Percentiles rank a stretch among this genome's conserved stretches.
These are phyloP conservation scores for Nasua narica DNA, from an alignment of 2,797 vertebrate genomes.

Conservation along the genomic window DNA sequence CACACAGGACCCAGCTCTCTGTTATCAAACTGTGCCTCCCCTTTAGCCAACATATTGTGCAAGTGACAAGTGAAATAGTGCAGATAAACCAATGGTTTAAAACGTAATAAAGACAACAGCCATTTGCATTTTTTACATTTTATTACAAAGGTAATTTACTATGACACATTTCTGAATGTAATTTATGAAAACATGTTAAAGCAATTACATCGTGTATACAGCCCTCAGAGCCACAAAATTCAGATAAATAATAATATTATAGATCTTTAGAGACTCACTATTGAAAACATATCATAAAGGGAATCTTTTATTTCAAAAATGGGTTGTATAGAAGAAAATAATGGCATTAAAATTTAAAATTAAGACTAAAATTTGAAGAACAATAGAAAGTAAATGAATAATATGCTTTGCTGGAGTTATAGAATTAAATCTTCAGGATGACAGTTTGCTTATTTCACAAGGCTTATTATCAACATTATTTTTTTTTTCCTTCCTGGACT, in stretches of 20 bases:
- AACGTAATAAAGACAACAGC: slow-evolving; percentile 93
- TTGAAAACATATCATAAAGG: slow-evolving; percentile 69
- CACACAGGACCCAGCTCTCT: slow-evolving; percentile 93
- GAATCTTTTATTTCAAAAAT: slow-evolving; percentile 66
- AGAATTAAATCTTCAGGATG: slow-evolving; percentile 74
- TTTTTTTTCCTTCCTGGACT: slow-evolving; percentile 18
- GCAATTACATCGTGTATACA: slow-evolving; percentile 87
- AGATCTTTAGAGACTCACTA: slow-evolving; percentile 82
- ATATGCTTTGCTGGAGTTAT: slow-evolving; percentile 63
- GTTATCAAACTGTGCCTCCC: slow-evolving; percentile 96
- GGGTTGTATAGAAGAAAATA: slow-evolving; percentile 59
- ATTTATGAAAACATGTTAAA: slow-evolving; percentile 90
- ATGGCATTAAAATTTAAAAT: slow-evolving; percentile 78
- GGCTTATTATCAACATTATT: slow-evolving; percentile 48
- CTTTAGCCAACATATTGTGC: slow-evolving; percentile 91
- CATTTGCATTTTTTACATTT: slow-evolving; percentile 98
- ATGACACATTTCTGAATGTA: slow-evolving; percentile 90
- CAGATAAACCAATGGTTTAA: slow-evolving; percentile 98
- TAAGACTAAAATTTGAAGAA: slow-evolving; percentile 79
- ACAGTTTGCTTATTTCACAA: slow-evolving; percentile 67
- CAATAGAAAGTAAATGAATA: slow-evolving; percentile 77
- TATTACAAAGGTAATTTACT: slow-evolving; percentile 92
- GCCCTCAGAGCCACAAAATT: slow-evolving; percentile 82
- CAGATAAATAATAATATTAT: slow-evolving; percentile 87
- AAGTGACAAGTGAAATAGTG: slow-evolving; percentile 98